Evolutionary conservation across 92 coral and sea anemone species (phyloP).

Genomic region (Montipora capitata): DNA sequence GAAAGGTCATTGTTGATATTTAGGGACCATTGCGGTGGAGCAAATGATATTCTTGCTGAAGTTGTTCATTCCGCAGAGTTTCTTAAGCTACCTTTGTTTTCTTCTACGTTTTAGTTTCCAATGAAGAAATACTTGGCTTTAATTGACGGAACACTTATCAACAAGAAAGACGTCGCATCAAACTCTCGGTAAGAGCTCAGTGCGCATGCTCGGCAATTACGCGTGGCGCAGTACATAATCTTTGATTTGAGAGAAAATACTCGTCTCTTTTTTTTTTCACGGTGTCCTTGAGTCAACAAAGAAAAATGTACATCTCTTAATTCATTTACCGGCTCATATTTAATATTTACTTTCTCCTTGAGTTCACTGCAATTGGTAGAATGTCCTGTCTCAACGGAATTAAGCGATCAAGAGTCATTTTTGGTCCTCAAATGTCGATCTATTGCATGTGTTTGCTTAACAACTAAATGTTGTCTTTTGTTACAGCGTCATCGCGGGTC

Average conservation of each 20-base stretch:
- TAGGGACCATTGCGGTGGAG: too few species aligned
- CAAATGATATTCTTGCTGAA: neutral
- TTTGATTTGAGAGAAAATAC: too few species aligned
- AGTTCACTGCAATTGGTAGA: neutral
- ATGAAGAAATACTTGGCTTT: constrained; percentile 84
- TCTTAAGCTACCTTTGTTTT: neutral
- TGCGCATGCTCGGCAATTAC: neutral
- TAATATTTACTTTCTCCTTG: neutral
- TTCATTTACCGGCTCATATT: too few species aligned
- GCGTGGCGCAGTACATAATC: too few species aligned
- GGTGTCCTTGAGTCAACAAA: too few species aligned
- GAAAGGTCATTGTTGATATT: too few species aligned
- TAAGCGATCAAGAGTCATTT: neutral
- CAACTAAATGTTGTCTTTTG: neutral
- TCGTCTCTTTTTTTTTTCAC: too few species aligned
- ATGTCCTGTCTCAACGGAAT: too few species aligned
- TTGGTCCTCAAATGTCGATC: too few species aligned
- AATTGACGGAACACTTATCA: constrained; percentile 85
- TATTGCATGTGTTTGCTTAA: neutral
- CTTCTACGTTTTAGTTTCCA: constrained; percentile 74
- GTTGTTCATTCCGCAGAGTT: too few species aligned
- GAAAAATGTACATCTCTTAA: too few species aligned
- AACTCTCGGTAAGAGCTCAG: constrained; percentile 66
- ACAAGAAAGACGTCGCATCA: constrained; percentile 68
- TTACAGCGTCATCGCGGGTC: constrained; percentile 40